Percentiles rank a stretch among this genome's conserved stretches.
Evolutionary conservation across 2,113 vertebrate species (phyloP).

Genomic region (Heterotis niloticus): DNA sequence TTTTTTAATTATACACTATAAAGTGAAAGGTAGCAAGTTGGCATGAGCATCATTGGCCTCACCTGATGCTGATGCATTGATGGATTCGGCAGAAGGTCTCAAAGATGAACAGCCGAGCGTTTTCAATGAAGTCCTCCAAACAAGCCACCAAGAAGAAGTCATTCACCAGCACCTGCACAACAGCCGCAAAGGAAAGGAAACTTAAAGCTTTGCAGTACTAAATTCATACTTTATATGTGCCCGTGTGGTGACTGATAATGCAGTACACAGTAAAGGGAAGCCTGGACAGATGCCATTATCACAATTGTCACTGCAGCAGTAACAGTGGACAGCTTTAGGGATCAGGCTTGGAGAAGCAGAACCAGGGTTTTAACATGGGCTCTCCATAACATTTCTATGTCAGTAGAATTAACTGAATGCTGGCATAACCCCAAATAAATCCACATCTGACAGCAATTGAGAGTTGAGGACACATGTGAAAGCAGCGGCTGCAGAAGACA

Average conservation of each 20-base stretch:
- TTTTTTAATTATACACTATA: too few species aligned
- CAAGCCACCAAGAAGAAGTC: constrained; percentile 96
- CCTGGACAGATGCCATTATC: neutral
- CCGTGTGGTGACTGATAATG: neutral
- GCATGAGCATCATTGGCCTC: neutral
- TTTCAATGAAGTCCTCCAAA: constrained; percentile 97
- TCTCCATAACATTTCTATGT: neutral
- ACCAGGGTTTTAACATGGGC: neutral
- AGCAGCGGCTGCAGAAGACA: constrained; percentile 11
- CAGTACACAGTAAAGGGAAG: too few species aligned
- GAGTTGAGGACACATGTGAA: constrained; percentile 22
- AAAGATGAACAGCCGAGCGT: constrained; percentile 95
- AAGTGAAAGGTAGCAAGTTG: too few species aligned
- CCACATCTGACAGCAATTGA: constrained; percentile 60
- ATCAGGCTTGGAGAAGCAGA: neutral
- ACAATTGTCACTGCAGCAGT: too few species aligned
- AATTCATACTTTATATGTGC: neutral
- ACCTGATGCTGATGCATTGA: constrained; percentile 98
- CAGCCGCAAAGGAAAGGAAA: constrained; percentile 18
- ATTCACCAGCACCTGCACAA: constrained; percentile 82
- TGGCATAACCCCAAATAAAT: neutral
- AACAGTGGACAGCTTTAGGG: too few species aligned
- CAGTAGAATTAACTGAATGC: neutral
- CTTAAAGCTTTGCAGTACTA: neutral
- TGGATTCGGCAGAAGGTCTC: constrained; percentile 98